Base-by-base conservation (phyloP, 1,140 invertebrate species). In the Antheraea pernyi region DNA sequence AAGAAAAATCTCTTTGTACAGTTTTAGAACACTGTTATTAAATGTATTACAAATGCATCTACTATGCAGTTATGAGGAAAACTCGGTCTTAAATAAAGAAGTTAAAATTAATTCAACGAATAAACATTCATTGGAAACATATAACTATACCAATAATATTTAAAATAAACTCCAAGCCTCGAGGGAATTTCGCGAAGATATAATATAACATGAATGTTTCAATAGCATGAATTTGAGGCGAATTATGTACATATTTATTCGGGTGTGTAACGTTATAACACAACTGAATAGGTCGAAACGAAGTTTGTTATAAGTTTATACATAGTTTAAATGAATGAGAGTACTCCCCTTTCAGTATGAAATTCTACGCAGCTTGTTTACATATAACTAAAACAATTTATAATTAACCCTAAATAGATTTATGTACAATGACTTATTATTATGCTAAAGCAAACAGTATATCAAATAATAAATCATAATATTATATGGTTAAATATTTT, bases 171-270 rank as follows among this genome's bases (percentile, higher is more conserved):
- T 53, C 5, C 46, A 53, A n/a, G 5, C 13, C 10, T n/a, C 46
- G 46, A n/a, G 16, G 46, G 16, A 53, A 16, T n/a, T 53, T 16
- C 46, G 13, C 46, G 46, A 53, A 16, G 46, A 53, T 53, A 53
- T 53, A 13, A 53, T 53, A 53, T 53, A 13, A 53, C 46, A 53
- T 53, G 46, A 53, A 53, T 53, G 46, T 53, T 53, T 53, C 46
- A 53, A 53, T 53, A 53, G 46, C 46, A 53, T 53, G 13, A 53
- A 53, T 53, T 53, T 16, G 46, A 53, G 16, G 46, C 46, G 46
- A 53, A 53, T 16, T 53, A 53, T 13, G 5, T 53, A n/a, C 46
- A n/a, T 53, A 53, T 53, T 53, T 53, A 53, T 53, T 53, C 46
- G 46, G 46, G 46, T n/a, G 46, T n/a, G 13, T 53, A 53, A 53